These are phyloP conservation scores for Laterallus jamaicensis DNA, from an alignment of 2,113 vertebrate genomes.

Conservation along the genomic window DNA sequence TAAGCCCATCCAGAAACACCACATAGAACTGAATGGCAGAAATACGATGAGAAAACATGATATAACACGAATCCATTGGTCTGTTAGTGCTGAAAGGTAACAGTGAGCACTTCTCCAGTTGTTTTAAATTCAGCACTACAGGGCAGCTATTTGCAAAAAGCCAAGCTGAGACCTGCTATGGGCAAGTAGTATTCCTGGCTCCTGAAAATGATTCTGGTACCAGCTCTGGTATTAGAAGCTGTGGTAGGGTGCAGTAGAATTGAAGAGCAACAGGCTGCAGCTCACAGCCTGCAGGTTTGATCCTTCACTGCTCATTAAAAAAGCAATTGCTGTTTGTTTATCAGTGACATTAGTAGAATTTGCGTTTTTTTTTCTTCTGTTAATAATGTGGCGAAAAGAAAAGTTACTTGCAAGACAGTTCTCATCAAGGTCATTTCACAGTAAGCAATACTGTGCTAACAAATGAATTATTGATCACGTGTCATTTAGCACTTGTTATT, in stretches of 20 bases:
- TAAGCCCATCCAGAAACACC: background rate
- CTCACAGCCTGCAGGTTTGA: background rate
- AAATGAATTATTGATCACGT: slow-evolving; percentile 67
- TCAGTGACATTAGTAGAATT: background rate
- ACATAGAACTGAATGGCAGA: accelerated
- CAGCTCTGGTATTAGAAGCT: background rate
- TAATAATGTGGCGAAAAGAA: background rate
- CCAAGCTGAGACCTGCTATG: background rate
- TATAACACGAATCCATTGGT: background rate
- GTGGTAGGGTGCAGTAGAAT: background rate
- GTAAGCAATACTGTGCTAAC: slow-evolving; percentile 46
- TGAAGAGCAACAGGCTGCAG: background rate
- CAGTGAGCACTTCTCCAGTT: background rate
- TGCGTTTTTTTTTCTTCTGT: background rate
- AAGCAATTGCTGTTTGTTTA: background rate
- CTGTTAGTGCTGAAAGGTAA: background rate
- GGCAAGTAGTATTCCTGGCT: background rate
- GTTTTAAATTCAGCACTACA: background rate
- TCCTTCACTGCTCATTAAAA: background rate
- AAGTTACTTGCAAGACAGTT: background rate
- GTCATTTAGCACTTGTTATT: slow-evolving; percentile 61
- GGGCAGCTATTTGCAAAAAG: background rate
- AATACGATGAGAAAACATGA: background rate
- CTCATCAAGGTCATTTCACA: slow-evolving; percentile 32
- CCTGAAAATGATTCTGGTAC: background rate